Percentiles rank a stretch among this genome's conserved stretches.
Evolutionary conservation across 30 jellyfish, hydroid and myxozoan species (phyloP).

Genomic region (Cassiopea andromeda): DNA sequence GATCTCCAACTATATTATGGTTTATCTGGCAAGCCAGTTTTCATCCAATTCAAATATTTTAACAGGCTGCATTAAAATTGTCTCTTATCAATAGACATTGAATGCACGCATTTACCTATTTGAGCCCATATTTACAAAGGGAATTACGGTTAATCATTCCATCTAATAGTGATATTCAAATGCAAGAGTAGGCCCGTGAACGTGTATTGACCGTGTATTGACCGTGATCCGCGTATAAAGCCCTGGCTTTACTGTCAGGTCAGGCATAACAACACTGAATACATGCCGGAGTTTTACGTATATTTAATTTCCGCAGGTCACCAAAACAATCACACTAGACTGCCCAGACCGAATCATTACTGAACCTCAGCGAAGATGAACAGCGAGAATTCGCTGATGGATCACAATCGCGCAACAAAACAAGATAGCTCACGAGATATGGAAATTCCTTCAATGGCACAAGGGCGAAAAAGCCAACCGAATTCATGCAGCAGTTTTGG

Average conservation of each 20-base stretch:
- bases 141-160: constrained; percentile 5
- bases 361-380: constrained; percentile 18
- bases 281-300: neutral
- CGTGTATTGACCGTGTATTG: constrained; percentile 10
- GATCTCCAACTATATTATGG: neutral
- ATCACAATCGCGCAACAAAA: constrained; percentile 20
- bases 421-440: neutral
- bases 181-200: constrained; percentile 10
- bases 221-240: neutral
- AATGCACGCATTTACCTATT: constrained; percentile 19
- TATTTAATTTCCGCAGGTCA: constrained; percentile 17
- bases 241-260: constrained; percentile 26
- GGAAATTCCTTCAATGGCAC: constrained; percentile 2
- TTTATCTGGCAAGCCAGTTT: neutral
- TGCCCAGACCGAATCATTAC: neutral
- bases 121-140: constrained; percentile 20
- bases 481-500: constrained; percentile 25
- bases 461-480: constrained; percentile 23
- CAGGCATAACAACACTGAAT: constrained; percentile 30
- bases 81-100: constrained; percentile 7
- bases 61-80: constrained; percentile 5
- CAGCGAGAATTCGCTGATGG: constrained; percentile 40
- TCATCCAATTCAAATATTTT: neutral
- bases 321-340: neutral
- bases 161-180: constrained; percentile 16